phyloP scores from a whole-genome alignment of 1,140 invertebrate genomes.

The Drosophila melanica region DNA sequence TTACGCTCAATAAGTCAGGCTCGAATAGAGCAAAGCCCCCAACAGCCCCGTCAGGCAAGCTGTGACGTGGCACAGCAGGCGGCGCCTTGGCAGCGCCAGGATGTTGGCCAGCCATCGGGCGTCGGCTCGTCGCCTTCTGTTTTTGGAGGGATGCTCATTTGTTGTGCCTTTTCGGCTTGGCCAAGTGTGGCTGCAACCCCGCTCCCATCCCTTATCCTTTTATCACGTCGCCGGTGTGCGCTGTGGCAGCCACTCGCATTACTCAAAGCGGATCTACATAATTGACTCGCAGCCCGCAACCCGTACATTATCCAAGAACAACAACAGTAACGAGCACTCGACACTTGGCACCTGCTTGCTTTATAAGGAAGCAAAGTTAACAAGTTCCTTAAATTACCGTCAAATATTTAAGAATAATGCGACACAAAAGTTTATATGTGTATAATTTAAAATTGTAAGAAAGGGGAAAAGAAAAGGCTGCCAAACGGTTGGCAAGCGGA shows the following conservation, averaged over 20 bases:
- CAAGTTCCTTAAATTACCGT: conserved; percentile 53
- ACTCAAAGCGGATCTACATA: conserved; percentile 80
- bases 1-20: conserved; percentile 48
- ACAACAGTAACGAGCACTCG: conserved; percentile 33
- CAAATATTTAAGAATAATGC: conserved; percentile 56
- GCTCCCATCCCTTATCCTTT: neutral
- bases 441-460: conserved; percentile 44
- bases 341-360: conserved; percentile 50
- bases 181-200: neutral
- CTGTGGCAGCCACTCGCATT: conserved; percentile 53
- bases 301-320: conserved; percentile 58
- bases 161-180: neutral
- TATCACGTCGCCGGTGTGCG: neutral
- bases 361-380: conserved; percentile 53
- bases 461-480: no score
- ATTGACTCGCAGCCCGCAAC: conserved; percentile 73
- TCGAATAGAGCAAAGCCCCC: conserved; percentile 28
- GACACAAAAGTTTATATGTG: conserved; percentile 61
- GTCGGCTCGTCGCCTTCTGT: neutral
- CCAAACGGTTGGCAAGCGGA: no score
- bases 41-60: conserved; percentile 27
- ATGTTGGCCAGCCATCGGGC: conserved; percentile 14
- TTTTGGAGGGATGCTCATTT: conserved; percentile 25
- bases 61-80: conserved; percentile 53
- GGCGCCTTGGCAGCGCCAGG: conserved; percentile 17